phyloP scores from a whole-genome alignment of 1,140 invertebrate species.

The Geopemphigus sp. region DNA sequence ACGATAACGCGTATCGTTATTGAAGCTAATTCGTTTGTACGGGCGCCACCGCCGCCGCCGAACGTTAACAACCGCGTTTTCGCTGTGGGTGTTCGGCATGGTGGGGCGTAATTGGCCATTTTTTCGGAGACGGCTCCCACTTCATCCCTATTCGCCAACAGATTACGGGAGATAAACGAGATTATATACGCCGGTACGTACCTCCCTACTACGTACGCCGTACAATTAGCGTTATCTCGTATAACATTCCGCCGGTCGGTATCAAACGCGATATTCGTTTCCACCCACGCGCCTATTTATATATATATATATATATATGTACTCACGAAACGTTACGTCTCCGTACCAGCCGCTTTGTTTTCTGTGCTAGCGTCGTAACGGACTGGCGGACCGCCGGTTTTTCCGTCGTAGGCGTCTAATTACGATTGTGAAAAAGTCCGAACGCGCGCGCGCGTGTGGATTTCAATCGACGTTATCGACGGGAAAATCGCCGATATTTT shows the following conservation, averaged over 20 bases:
- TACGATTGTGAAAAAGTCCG: background rate
- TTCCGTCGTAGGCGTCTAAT: conserved; percentile 8
- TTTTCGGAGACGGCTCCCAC: background rate
- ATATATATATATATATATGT: too few species aligned
- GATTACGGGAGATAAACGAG: conserved; percentile 24
- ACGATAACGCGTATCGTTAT: too few species aligned
- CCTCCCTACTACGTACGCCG: too few species aligned
- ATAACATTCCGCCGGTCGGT: conserved; percentile 2
- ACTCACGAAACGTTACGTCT: too few species aligned
- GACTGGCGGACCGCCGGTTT: too few species aligned
- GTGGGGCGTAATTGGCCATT: conserved; percentile 31
- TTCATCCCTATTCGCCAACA: background rate
- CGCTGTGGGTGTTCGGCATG: background rate
- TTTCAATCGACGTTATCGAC: background rate
- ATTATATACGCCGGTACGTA: background rate
- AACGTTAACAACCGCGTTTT: background rate
- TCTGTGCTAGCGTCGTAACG: too few species aligned
- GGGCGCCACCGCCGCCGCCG: too few species aligned
- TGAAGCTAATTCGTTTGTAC: too few species aligned
- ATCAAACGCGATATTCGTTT: conserved; percentile 2
- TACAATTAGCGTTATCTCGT: background rate
- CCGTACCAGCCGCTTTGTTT: too few species aligned
- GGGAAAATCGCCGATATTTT: conserved; percentile 14
- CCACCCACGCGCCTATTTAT: conserved; percentile 4
- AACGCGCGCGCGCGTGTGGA: too few species aligned